Base-by-base conservation (phyloP, 2,113 vertebrate species). In the Clarias gariepinus region DNA sequence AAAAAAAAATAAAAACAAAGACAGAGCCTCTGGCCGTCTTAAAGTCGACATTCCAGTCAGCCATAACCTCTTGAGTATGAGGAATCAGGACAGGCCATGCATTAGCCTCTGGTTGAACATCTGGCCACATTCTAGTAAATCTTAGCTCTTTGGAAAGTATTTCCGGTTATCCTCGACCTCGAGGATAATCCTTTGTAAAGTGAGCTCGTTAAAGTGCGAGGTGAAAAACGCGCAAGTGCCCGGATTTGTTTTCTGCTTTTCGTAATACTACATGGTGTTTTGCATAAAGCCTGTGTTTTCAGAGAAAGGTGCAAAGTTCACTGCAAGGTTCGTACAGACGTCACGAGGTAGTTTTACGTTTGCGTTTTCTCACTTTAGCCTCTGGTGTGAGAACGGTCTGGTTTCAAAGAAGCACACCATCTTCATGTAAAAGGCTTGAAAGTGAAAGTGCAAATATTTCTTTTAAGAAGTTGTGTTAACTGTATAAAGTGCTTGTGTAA, bases 281-380 rank as follows among this genome's bases (percentile, higher is more conserved):
- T 60, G n/a, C 25, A 25, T 82, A 86, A 86, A 63, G 12, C 36
- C 25, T 0, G 5, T 15, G 23, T 11, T 86, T 86, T 86, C 61
- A 57, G 23, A 71, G 30, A 86, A 81, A 16, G 15, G 63, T 80
- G 23, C 30, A 13, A 18, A 36, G 28, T 36, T 80, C 18, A 25
- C 15, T 23, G 57, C 33, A 61, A 1, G n/a, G 13, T 79, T 55
- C n/a, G 2, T 33, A 18, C 57, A 41, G 3, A 33, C 41, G 30
- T 23, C 3, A 18, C 21, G 2, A 9, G 63, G 73, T 61, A 79
- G 86, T 86, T 86, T 61, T 60, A 53, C 13, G n/a, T 55, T 21
- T 84, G 76, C 4, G 58, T 84, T 86, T 88, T 90, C 82, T 81
- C 89, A 87, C 89, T 47, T 71, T 6, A 15, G 53, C 89, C 76